Evolutionary conservation across 2,888 invertebrate genomes (phyloP).

Genomic region (Amphipyra berbera): DNA sequence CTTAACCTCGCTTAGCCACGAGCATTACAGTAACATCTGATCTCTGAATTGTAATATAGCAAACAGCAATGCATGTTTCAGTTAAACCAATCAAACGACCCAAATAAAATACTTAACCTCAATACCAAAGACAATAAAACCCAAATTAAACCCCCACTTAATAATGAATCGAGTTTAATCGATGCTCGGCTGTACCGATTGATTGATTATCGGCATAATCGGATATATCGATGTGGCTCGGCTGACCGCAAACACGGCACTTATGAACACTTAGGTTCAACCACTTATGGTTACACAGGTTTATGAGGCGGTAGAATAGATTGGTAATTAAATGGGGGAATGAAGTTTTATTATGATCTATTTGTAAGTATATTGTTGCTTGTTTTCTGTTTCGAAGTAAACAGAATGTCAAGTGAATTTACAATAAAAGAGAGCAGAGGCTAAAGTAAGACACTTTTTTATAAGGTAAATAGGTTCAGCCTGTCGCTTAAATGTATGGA

Average conservation of each 20-base stretch:
- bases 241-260: slow-evolving; percentile 62
- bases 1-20: too few relatives aligned
- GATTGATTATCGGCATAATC: slow-evolving; percentile 61
- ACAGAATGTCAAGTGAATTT: too few relatives aligned
- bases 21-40: too few relatives aligned
- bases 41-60: too few relatives aligned
- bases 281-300: slow-evolving; percentile 50
- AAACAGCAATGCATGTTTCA: slow-evolving; percentile 2
- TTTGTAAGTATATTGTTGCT: too few relatives aligned
- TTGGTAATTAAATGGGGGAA: neutral
- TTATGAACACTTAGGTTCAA: slow-evolving; percentile 59
- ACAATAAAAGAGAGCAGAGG: too few relatives aligned
- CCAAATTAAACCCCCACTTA: slow-evolving; percentile 55
- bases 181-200: slow-evolving; percentile 49
- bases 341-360: too few relatives aligned
- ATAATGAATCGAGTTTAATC: slow-evolving; percentile 50
- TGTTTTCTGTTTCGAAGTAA: too few relatives aligned
- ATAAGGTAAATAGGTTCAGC: too few relatives aligned
- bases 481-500: too few relatives aligned
- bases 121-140: slow-evolving; percentile 53
- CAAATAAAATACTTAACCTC: slow-evolving; percentile 50
- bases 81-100: slow-evolving; percentile 30
- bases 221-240: slow-evolving; percentile 53
- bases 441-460: too few relatives aligned
- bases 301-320: slow-evolving; percentile 13